Percentiles rank a stretch among this genome's conserved stretches.
Evolutionary conservation across 2,888 invertebrate genomes (phyloP).

Genomic region (Troglohyphantes excavatus): DNA sequence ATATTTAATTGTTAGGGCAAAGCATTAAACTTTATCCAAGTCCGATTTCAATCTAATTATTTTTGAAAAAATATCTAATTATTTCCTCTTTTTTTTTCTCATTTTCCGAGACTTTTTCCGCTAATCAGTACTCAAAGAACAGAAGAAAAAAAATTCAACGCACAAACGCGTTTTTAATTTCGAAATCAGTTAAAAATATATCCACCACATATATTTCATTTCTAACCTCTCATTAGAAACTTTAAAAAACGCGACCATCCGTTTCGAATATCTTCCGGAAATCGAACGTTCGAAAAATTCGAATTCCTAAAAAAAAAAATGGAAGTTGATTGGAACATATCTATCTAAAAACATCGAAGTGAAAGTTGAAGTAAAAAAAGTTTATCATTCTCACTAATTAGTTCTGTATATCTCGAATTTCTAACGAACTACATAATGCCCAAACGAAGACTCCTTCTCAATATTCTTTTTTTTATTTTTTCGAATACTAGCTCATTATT

Average conservation of each 20-base stretch:
- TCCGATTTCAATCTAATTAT: constrained; percentile 2
- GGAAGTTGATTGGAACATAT: constrained; percentile 16
- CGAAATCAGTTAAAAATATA: not conserved
- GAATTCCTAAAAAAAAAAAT: not conserved
- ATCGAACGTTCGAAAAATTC: constrained; percentile 7
- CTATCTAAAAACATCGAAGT: constrained; percentile 10
- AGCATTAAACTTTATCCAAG: not conserved
- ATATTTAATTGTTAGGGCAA: not conserved
- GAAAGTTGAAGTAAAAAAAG: constrained; percentile 33
- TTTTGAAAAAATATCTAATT: not conserved
- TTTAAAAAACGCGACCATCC: not conserved
- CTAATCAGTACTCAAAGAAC: not conserved
- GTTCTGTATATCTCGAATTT: constrained; percentile 33
- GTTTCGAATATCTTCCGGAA: constrained; percentile 8
- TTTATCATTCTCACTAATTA: constrained; percentile 52
- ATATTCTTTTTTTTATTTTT: constrained; percentile 16
- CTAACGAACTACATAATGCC: constrained; percentile 41
- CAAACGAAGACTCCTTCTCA: not conserved
- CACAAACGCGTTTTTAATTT: constrained; percentile 7
- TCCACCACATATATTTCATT: not conserved
- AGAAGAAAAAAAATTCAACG: not conserved
- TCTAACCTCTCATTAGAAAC: not conserved
- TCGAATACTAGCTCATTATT: constrained; percentile 56
- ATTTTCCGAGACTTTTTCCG: not conserved
- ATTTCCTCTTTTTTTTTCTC: not conserved